A percentile compares a stretch with the other conserved stretches of the same genome.
Conservation (phyloP, 2,797 vertebrate species). For the Tragelaphus oryx region DNA sequence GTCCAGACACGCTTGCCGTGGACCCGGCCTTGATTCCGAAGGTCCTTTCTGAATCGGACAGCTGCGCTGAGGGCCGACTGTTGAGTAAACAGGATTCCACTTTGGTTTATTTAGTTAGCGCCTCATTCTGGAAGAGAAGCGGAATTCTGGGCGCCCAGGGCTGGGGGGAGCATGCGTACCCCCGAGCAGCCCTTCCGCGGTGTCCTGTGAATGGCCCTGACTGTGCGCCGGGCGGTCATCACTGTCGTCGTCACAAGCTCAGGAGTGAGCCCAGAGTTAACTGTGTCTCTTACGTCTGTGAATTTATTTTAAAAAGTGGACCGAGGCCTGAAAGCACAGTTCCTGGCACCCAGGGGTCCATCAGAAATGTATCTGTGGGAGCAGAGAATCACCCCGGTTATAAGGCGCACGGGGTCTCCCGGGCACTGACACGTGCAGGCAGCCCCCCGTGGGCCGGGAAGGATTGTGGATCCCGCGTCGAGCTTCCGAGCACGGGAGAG, state of each 20-base stretch:
- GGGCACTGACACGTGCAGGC: fast-evolving
- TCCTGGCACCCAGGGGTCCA: fast-evolving
- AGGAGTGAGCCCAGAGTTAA: fast-evolving
- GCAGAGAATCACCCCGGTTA: fast-evolving
- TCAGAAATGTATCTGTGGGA: neutral
- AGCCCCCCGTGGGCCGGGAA: fast-evolving
- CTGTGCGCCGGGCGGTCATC: fast-evolving
- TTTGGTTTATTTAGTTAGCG: neutral
- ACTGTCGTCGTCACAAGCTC: fast-evolving
- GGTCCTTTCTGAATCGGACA: fast-evolving
- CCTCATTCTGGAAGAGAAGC: neutral
- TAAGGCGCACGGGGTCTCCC: fast-evolving
- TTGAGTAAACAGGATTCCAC: neutral
- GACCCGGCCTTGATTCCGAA: neutral
- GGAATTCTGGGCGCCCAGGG: fast-evolving
- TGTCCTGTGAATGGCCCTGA: fast-evolving
- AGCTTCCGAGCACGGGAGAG: fast-evolving
- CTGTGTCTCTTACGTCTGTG: fast-evolving
- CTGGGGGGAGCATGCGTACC: fast-evolving
- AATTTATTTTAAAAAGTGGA: neutral
- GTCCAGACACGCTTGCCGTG: fast-evolving
- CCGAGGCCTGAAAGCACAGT: neutral
- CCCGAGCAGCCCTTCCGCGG: fast-evolving
- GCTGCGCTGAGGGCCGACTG: neutral
- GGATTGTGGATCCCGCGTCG: fast-evolving